Base-by-base conservation (phyloP, 2,113 vertebrate genomes). In the Strix uralensis region DNA sequence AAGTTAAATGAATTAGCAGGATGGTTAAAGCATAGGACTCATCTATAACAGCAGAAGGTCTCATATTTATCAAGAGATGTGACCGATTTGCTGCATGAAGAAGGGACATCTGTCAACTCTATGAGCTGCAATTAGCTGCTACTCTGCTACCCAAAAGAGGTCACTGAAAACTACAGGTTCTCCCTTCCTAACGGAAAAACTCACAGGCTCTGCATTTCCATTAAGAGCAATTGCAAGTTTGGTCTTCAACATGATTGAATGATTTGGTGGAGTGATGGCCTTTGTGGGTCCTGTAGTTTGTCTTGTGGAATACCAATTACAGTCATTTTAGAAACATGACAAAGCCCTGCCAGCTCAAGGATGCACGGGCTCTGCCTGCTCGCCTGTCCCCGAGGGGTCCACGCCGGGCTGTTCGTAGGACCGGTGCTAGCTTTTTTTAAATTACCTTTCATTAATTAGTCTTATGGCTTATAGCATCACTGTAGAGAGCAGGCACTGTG, bases 111-210 rank as follows among this genome's bases (percentile, higher is more conserved):
- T 81, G 85, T 90, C 94, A 84, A 10, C 66, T 79, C 69, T 13
- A 63, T 13, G 13, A 36, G 83, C 74, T n/a, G 21, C 93, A 90
- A 72, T 97, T 95, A 96, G 86, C 86, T 16, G 42, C 92, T 38
- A 49, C 34, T 79, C 92, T 59, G 88, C 90, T 70, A 78, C 84
- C 83, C 90, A 81, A 92, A 93, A 78, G 93, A 95, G 90, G 84
- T 91, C 78, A 77, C 69, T 0, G 9, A 40, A 90, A 95, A 72
- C 52, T 5, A 47, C 55, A 66, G 72, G 70, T 69, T 65, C 81
- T 57, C 25, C 47, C 62, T 66, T 79, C 67, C 71, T 32, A n/a
- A 32, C 0, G 1, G 95, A n/a, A 49, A 65, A 81, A 61, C 26
- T 72, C 59, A 81, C 3, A 0, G 66, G 38, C 32, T 44, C 77